Base-by-base conservation (phyloP, 2,888 invertebrate species). In the Ernsta delagoae region DNA sequence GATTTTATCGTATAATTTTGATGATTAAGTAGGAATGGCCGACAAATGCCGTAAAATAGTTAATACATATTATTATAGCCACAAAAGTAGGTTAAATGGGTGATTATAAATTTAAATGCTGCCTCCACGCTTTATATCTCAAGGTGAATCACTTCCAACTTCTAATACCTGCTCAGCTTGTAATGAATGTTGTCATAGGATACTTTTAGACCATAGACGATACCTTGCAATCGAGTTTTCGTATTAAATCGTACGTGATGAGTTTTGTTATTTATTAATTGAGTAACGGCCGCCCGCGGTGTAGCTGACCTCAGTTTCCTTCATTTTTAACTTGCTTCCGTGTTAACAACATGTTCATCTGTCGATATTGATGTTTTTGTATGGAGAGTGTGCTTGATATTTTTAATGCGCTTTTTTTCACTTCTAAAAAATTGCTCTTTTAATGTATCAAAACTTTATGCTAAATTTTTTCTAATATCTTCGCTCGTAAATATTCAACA, bases 271-370 rank as follows among this genome's bases (percentile, higher is more conserved):
- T 39, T 39, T 24, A 24, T 24, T 24, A 24, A 24, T 24, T 24
- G 24, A 24, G 24, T 70, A 66, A 57, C 66, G 79, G 77, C 79
- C 77, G 78, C 78, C 77, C 74, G 77, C 73, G 71, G 74, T 67
- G 72, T 59, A 61, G 73, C 71, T 70, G 70, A 70, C 72, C 70
- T 73, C 61, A 73, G 71, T 78, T 78, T 77, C 74, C 77, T 74
- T 73, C 70, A 72, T 73, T 71, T 70, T 70, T 68, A 71, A 75
- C 69, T 56, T 69, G 24, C 36, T 64, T 70, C 62, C 59, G 66
- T 62, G 64, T 62, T 24, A 61, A 53, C 60, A 57, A 41, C 31
- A 16, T 60, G 36, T 48, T 50, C 56, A 50, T 34, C 43, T 34
- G 16, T 53, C 9, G 62, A 62, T 70, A 43, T 45, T 48, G 59